A percentile compares a stretch with the other conserved stretches of the same genome.
These are phyloP conservation scores for Yponomeuta plumbellus DNA, from an alignment of 2,888 invertebrate genomes.

Conservation along the genomic window DNA sequence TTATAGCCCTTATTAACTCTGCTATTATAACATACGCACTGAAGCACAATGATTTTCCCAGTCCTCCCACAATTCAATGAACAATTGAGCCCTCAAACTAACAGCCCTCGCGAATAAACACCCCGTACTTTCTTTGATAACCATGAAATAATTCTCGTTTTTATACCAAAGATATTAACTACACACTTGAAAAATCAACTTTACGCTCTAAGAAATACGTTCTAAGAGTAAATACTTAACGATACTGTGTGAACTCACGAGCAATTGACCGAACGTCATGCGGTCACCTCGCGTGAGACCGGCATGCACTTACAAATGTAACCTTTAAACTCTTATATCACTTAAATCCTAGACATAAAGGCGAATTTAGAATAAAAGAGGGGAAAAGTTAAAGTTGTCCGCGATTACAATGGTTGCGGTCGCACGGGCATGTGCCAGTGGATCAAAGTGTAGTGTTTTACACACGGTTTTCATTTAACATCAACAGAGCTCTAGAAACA, in stretches of 20 bases:
- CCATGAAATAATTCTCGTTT: neutral
- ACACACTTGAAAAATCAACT: neutral
- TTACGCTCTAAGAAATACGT: neutral
- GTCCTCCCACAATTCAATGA: neutral
- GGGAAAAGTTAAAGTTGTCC: neutral
- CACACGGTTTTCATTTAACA: neutral
- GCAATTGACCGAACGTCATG: slow-evolving; percentile 38
- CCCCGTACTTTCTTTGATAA: neutral
- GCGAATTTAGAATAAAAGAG: neutral
- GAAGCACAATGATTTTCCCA: neutral
- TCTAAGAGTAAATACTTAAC: neutral
- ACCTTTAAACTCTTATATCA: neutral
- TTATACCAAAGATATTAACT: neutral
- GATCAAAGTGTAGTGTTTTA: neutral
- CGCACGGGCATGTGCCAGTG: neutral
- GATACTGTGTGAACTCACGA: slow-evolving; percentile 18
- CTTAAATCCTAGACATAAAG: neutral
- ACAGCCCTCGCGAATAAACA: neutral
- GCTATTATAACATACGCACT: neutral
- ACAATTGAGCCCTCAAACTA: neutral
- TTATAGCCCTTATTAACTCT: no score
- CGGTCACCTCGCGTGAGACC: slow-evolving; percentile 43
- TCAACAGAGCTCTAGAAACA: neutral
- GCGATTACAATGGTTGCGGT: slow-evolving; percentile 1
- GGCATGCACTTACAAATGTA: neutral